Conservation (phyloP, 30 jellyfish, hydroid and myxozoan genomes). For the Hydractinia symbiolongicarpus region DNA sequence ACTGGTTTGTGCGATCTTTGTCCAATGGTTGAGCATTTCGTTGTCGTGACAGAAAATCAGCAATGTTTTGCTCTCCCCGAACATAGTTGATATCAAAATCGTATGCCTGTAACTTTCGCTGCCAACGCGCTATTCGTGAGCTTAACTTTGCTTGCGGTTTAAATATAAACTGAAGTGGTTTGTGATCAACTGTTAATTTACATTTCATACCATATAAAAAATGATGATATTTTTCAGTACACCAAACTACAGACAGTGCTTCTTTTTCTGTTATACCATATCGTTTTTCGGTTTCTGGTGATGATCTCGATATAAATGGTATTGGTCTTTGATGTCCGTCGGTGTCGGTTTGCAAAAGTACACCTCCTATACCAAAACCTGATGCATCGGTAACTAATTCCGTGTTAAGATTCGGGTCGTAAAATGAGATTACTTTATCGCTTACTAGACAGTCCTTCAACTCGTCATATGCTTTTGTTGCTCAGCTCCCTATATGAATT, state of each 20-base stretch:
- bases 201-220: background rate
- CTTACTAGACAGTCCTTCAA: no score
- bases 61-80: background rate
- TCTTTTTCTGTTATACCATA: background rate
- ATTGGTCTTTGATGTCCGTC: background rate
- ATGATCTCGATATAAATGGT: background rate
- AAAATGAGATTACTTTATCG: no score
- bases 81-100: background rate
- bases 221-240: background rate
- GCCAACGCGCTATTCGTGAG: background rate
- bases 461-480: no score
- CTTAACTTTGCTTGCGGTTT: background rate
- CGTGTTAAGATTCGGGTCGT: no score
- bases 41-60: background rate
- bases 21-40: no score
- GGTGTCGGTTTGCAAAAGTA: background rate
- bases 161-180: background rate
- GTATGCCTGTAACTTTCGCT: background rate
- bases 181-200: background rate
- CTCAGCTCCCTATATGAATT: no score
- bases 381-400: background rate
- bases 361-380: background rate
- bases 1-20: no score
- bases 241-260: background rate
- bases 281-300: background rate